phyloP scores from a whole-genome alignment of 37 sponge, comb jelly and placozoan species.

The Hormiphora californensis region DNA sequence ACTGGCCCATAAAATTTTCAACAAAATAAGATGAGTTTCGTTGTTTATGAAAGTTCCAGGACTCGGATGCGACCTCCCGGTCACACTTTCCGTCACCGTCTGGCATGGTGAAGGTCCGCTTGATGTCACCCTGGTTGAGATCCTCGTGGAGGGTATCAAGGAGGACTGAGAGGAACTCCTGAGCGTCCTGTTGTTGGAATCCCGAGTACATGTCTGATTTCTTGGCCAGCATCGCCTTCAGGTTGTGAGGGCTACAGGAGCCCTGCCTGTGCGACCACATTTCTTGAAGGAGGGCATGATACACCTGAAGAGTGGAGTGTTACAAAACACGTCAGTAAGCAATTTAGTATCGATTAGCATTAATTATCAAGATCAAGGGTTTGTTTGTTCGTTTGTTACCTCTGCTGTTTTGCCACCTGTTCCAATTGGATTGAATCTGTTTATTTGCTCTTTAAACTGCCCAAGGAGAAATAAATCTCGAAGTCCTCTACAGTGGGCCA shows the following conservation, averaged over 20 bases:
- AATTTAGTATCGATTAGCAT: neutral
- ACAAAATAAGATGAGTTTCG: constrained; percentile 47
- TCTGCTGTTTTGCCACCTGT: constrained; percentile 51
- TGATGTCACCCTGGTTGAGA: constrained; percentile 44
- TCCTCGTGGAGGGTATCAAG: constrained; percentile 49
- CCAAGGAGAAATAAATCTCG: constrained; percentile 36
- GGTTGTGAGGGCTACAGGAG: neutral
- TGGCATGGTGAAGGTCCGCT: constrained; percentile 16
- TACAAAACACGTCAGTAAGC: neutral
- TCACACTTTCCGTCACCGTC: constrained; percentile 54
- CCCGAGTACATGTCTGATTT: constrained; percentile 52
- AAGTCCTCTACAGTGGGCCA: constrained; percentile 35
- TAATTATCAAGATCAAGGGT: neutral
- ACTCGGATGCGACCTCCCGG: neutral
- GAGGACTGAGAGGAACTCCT: constrained; percentile 26
- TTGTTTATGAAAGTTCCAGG: constrained; percentile 49
- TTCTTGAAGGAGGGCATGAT: constrained; percentile 20
- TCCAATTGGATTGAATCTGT: constrained; percentile 38
- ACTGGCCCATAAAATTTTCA: constrained; percentile 45
- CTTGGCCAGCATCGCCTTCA: constrained; percentile 11
- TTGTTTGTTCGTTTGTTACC: neutral
- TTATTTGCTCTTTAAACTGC: constrained; percentile 44
- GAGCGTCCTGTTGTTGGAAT: constrained; percentile 48
- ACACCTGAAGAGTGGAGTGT: neutral
- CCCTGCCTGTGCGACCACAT: constrained; percentile 17